Evolutionary conservation across 2,888 invertebrate genomes (phyloP), one percentile per base, ranked within the genome.

Genomic region (Agrotis segetum): DNA sequence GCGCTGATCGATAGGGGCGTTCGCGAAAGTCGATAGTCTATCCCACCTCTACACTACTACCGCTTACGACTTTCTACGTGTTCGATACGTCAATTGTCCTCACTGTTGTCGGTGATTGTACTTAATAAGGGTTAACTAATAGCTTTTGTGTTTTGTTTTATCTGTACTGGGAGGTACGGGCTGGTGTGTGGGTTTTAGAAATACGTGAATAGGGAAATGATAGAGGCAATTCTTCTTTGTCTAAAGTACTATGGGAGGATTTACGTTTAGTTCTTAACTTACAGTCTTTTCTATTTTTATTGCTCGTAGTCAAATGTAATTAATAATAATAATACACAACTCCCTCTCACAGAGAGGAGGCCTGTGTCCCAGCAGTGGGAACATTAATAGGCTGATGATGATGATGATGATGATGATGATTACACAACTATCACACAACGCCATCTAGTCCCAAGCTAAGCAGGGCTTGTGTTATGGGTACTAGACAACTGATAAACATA

Each of bases 1-100:
- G 82, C 77, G 69, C 77, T 90, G 91, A 91, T 90, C 89, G 91
- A 90, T 90, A 84, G 87, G 85, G 85, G 78, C 78, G 82, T 71
- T 77, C 82, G 82, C 79, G 83, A 85, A 84, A 87, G 84, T 82
- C 79, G 77, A 82, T 78, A 78, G 71, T 66, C 55, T 19, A 55
- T 13, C 52, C 69, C 77, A 74, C 74, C 77, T 64, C 77, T 79
- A 66, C 46, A 40, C 34, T 34, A 65, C 71, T 68, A 62, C 67
- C 71, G 66, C 68, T 74, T 74, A 76, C 67, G 67, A 81, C 85
- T 85, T 83, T 85, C 83, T 83, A 82, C 62, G 73, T 71, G 68
- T 74, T 67, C 55, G 74, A 79, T 83, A 81, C 81, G 83, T 83
- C 85, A 85, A 67, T 72, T 66, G 78, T 77, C 64, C 62, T 67